A percentile compares a stretch with the other conserved stretches of the same genome.
Conservation (phyloP, 2,113 vertebrate genomes). For the Cheirogaleus medius region DNA sequence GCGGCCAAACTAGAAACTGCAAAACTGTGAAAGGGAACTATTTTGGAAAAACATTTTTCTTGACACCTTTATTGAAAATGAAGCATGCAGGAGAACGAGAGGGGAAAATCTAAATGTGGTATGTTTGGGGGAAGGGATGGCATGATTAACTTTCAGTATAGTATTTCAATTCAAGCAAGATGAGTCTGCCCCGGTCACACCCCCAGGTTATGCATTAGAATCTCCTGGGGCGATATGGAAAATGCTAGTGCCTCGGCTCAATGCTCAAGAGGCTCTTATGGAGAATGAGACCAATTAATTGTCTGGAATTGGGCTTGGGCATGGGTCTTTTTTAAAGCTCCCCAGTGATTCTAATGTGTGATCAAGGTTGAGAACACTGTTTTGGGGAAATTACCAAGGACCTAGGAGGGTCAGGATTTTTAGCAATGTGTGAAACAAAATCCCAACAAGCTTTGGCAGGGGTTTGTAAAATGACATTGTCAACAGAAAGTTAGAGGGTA, state of each 20-base stretch:
- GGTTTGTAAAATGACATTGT: not conserved
- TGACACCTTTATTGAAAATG: not conserved
- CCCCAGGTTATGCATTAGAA: not conserved
- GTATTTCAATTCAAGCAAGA: constrained; percentile 1
- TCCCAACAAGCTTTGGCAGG: not conserved
- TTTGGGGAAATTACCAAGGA: not conserved
- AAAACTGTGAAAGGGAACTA: not conserved
- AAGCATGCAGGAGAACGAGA: not conserved
- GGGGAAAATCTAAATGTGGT: not conserved
- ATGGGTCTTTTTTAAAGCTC: constrained; percentile 5
- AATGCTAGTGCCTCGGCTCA: not conserved
- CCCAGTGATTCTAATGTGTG: not conserved
- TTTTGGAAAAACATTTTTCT: not conserved
- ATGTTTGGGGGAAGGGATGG: not conserved
- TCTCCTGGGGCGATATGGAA: not conserved
- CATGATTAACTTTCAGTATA: not conserved
- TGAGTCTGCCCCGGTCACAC: not conserved
- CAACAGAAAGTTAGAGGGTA: not conserved
- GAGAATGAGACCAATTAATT: not conserved
- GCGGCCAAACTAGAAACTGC: not conserved
- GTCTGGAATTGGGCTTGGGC: not conserved
- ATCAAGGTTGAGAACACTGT: not conserved
- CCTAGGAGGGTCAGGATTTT: not conserved
- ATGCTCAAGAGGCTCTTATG: not conserved
- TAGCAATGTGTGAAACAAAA: not conserved